Percentiles rank a stretch among this genome's conserved stretches.
phyloP scores from a whole-genome alignment of 64 coral and sea anemone genomes.

The Anthopleura sola region DNA sequence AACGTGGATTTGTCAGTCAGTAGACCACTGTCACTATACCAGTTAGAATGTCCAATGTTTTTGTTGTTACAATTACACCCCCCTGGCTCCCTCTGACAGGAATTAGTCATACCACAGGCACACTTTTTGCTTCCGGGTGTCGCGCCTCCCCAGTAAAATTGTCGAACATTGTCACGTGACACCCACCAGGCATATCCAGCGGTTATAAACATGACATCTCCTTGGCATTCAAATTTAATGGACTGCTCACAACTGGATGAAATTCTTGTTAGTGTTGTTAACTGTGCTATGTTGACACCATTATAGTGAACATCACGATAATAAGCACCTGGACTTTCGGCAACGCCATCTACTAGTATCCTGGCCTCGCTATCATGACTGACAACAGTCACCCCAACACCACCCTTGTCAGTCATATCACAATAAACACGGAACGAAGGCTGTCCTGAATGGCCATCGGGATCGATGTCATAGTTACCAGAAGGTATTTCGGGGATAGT shows the following conservation, averaged over 20 bases:
- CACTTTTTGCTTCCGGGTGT: conserved; percentile 27
- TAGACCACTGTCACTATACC: conserved; percentile 14
- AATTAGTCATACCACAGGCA: conserved; percentile 35
- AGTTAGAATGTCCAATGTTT: not conserved
- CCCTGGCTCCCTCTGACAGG: not conserved
- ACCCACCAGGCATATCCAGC: conserved; percentile 33
- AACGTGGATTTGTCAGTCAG: conserved; percentile 22
- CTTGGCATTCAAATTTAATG: conserved; percentile 42
- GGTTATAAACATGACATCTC: not conserved
- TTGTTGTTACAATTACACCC: not conserved
- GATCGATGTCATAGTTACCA: conserved; percentile 42
- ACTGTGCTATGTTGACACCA: not conserved
- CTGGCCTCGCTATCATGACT: conserved; percentile 53
- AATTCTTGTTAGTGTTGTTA: not conserved
- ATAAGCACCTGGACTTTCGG: not conserved
- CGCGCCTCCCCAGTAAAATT: conserved; percentile 41
- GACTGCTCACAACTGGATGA: conserved; percentile 43
- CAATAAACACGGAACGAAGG: conserved; percentile 26
- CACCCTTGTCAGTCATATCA: conserved; percentile 45
- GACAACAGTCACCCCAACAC: conserved; percentile 47
- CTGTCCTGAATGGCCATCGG: conserved; percentile 24
- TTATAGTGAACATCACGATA: not conserved
- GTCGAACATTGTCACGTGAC: conserved; percentile 21
- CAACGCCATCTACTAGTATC: conserved; percentile 6
- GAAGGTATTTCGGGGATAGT: not conserved